Conservation (phyloP, 2,113 vertebrate genomes). For the Cavia porcellus region DNA sequence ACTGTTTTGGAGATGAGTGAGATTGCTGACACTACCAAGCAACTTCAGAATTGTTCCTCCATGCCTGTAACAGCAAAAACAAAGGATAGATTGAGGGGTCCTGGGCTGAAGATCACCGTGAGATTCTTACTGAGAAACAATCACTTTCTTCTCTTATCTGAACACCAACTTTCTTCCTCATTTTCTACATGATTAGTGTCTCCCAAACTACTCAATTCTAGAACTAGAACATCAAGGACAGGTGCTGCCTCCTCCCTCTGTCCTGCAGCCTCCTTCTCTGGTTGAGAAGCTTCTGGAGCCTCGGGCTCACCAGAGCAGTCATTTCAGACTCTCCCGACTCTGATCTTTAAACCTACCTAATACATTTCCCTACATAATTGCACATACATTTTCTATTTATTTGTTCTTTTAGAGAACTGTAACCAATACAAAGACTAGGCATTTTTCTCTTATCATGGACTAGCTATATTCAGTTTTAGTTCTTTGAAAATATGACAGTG, state of each 20-base stretch:
- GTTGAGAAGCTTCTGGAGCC: background rate
- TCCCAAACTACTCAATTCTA: background rate
- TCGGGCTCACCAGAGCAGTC: background rate
- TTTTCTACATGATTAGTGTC: background rate
- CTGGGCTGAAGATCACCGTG: too few species aligned
- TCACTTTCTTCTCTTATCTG: background rate
- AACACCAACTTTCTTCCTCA: background rate
- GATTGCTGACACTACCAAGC: background rate
- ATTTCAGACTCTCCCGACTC: background rate
- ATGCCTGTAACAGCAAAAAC: background rate
- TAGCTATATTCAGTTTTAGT: background rate
- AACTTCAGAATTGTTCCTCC: background rate
- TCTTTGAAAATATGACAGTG: slow-evolving; percentile 26
- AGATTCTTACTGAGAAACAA: background rate
- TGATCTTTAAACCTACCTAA: background rate
- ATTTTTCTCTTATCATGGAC: background rate
- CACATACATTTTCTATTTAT: background rate
- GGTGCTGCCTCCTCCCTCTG: background rate
- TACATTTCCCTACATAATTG: background rate
- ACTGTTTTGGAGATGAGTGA: background rate
- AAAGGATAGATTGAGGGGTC: background rate
- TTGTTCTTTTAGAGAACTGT: background rate
- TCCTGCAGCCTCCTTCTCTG: background rate
- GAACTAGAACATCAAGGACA: background rate
- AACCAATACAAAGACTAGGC: background rate